Conservation (phyloP, 2,113 vertebrate species). For the Mixornis gularis region DNA sequence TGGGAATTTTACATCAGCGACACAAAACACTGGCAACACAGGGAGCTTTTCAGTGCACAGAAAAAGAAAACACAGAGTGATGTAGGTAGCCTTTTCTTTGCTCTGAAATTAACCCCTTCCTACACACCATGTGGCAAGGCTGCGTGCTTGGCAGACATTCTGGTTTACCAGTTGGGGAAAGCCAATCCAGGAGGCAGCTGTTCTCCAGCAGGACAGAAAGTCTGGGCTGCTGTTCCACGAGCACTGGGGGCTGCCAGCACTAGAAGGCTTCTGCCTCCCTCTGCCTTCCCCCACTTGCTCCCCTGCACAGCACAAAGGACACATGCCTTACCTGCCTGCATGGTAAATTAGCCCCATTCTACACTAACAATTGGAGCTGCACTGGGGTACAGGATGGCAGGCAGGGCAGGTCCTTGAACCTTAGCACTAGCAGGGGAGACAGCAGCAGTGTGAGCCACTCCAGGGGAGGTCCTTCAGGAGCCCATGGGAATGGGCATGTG, state of each 20-base stretch:
- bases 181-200: background rate
- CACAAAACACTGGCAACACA: background rate
- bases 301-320: background rate
- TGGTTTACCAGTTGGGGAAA: background rate
- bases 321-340: background rate
- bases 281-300: background rate
- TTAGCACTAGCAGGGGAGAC: background rate
- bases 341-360: background rate
- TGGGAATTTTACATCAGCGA: conserved; percentile 20
- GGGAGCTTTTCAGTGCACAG: background rate
- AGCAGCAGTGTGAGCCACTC: background rate
- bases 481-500: fast-evolving
- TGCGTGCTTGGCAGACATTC: background rate
- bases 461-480: background rate
- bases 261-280: background rate
- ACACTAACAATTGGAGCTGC: background rate
- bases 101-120: conserved; percentile 6
- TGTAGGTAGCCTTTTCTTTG: background rate
- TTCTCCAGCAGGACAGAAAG: background rate
- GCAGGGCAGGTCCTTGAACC: background rate
- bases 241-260: background rate
- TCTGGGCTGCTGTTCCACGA: background rate
- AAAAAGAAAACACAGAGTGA: background rate
- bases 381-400: background rate
- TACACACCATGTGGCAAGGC: background rate